phyloP scores from a whole-genome alignment of 2,888 invertebrate species.

The Heteromurus nitidus region DNA sequence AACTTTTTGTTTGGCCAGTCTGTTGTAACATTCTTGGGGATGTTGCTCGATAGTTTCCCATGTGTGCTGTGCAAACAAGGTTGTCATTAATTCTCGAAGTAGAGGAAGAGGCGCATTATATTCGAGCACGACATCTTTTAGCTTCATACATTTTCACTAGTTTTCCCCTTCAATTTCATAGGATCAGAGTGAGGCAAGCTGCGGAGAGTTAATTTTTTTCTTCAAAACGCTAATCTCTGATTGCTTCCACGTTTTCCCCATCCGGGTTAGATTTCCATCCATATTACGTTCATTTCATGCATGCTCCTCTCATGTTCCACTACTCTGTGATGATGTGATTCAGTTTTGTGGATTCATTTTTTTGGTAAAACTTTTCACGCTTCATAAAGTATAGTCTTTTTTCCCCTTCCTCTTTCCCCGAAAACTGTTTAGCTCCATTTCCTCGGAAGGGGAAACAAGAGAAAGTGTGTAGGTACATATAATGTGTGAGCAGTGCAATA shows the following conservation, averaged over 20 bases:
- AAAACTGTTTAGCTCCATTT: slow-evolving; percentile 2
- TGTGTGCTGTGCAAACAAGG: slow-evolving; percentile 1
- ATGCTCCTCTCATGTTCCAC: background rate
- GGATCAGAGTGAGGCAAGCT: background rate
- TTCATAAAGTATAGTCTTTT: slow-evolving; percentile 43
- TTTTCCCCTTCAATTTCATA: slow-evolving; percentile 1
- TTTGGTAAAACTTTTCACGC: slow-evolving; percentile 26
- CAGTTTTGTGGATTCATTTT: too few species aligned
- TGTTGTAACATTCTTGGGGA: background rate
- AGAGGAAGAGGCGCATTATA: background rate
- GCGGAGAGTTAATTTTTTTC: slow-evolving; percentile 11
- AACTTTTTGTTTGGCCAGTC: too few species aligned
- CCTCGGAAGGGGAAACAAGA: background rate
- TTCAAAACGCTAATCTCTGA: slow-evolving; percentile 23
- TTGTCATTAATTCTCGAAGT: too few species aligned
- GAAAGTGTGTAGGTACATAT: slow-evolving; percentile 13
- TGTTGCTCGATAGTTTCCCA: too few species aligned
- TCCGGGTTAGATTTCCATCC: slow-evolving; percentile 52
- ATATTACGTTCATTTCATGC: slow-evolving; percentile 38
- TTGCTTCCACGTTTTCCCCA: slow-evolving; percentile 50
- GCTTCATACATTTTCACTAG: slow-evolving; percentile 24
- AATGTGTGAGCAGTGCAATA: slow-evolving; percentile 60
- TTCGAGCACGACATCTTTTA: background rate
- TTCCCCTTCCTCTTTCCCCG: background rate
- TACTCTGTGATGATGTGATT: slow-evolving; percentile 5